Percentiles rank a stretch among this genome's conserved stretches.
These are phyloP conservation scores for Acanthosoma haemorrhoidale DNA, from an alignment of 2,888 invertebrate genomes.

Conservation along the genomic window DNA sequence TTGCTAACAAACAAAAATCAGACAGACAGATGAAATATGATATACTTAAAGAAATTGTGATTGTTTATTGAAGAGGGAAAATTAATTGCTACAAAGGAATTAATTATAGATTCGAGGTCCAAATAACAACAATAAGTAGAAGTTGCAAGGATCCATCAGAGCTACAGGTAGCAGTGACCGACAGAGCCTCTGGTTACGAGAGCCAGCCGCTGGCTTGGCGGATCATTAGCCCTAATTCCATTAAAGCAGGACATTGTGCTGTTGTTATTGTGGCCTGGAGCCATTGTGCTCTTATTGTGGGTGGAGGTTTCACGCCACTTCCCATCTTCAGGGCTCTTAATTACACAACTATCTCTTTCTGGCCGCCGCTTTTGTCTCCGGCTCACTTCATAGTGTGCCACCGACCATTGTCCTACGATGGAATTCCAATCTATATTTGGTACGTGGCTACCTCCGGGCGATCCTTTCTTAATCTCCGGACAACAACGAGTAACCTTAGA, in stretches of 20 bases:
- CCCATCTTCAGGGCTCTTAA: background rate
- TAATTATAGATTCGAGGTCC: too few species aligned
- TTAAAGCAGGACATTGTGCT: background rate
- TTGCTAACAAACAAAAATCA: too few species aligned
- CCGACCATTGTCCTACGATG: background rate
- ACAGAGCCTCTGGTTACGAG: too few species aligned
- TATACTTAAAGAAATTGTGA: too few species aligned
- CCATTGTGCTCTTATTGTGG: background rate
- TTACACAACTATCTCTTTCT: background rate
- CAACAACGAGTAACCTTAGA: background rate
- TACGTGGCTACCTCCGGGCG: background rate
- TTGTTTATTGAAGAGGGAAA: too few species aligned
- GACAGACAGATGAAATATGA: too few species aligned
- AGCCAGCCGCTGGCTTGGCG: background rate
- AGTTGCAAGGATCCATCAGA: too few species aligned
- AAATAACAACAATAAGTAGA: too few species aligned
- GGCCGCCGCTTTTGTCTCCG: too few species aligned
- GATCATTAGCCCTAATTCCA: constrained; percentile 12
- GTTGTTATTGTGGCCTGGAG: background rate
- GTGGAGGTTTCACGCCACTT: constrained; percentile 5
- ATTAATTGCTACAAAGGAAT: too few species aligned
- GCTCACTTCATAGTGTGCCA: background rate
- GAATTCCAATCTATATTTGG: constrained; percentile 2
- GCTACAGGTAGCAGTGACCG: too few species aligned
- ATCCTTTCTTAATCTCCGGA: background rate